Base-by-base conservation (phyloP, 2,113 vertebrate species). In the Psittacara wagleri region DNA sequence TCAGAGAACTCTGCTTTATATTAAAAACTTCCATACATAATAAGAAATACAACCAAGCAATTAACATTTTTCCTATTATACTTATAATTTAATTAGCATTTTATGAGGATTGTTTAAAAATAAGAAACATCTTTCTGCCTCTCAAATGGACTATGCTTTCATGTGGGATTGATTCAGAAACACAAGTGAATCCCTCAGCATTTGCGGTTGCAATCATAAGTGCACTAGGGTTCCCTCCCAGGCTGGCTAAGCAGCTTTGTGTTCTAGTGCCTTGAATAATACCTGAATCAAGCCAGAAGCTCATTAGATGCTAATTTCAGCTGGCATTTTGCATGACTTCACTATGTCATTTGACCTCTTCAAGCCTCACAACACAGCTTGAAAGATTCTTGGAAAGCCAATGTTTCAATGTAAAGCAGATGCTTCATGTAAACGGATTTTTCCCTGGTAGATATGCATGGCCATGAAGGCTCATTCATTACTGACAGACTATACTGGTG, bases 31-130 rank as follows among this genome's bases (percentile, higher is more conserved):
- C 55, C 82, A 82, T 28, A 90, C 77, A 78, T 39, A 62, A 4
- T 41, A 88, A 92, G 80, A 95, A 97, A 96, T 64, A 43, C 91
- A 96, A 93, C 67, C 89, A 90, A 88, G 83, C 81, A 95, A 75
- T 93, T 96, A 94, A 86, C 59, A 88, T 48, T 70, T 88, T 84
- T 87, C 62, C 68, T 75, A 77, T 69, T 69, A 97, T 43, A 43
- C 41, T 43, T 43, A 43, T 84, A 57, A 82, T 95, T 88, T 96
- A 94, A 97, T 96, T 80, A 85, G 54, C 88, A 82, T 91, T 97
- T 96, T 86, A 95, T 52, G n/a, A 90, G 76, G 54, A 78, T 29
- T 88, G 39, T 64, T 97, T 66, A 95, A 95, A 67, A 93, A 49
- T 70, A 88, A 95, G 70, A 77, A 96, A 25, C 23, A 37, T 64